Conservation (phyloP, 2,888 invertebrate genomes). For the Hydropsyche betteni region DNA sequence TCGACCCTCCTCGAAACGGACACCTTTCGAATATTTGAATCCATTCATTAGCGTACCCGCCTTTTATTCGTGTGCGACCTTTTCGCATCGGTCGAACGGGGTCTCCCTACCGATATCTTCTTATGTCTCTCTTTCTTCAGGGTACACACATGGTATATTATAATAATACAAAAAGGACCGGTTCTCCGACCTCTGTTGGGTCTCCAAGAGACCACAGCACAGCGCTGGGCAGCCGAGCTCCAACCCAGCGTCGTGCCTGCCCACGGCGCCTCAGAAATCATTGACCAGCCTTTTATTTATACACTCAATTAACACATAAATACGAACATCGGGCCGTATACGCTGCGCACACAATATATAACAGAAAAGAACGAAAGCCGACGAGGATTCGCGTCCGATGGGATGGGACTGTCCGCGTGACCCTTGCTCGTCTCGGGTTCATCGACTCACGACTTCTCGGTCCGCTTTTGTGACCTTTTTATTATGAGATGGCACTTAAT, state of each 20-base stretch:
- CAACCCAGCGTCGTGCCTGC: slow-evolving; percentile 38
- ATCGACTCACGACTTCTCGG: too few species aligned
- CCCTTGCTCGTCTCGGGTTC: slow-evolving; percentile 10
- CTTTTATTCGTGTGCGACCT: slow-evolving; percentile 37
- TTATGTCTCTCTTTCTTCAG: slow-evolving; percentile 5
- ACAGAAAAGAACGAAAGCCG: slow-evolving; percentile 4
- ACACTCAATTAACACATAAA: slow-evolving; percentile 42
- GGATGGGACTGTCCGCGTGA: not conserved
- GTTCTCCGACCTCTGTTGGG: slow-evolving; percentile 32
- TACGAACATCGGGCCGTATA: slow-evolving; percentile 28
- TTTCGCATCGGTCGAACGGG: slow-evolving; percentile 30
- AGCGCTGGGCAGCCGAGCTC: not conserved
- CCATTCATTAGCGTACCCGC: not conserved
- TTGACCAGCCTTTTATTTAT: slow-evolving; percentile 40
- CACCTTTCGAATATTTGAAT: not conserved
- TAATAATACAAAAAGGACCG: slow-evolving; percentile 36
- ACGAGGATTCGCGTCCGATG: not conserved
- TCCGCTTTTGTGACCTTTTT: too few species aligned
- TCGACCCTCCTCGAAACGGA: not conserved
- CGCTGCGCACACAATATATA: not conserved
- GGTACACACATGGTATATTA: too few species aligned
- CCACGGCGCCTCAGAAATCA: slow-evolving; percentile 41
- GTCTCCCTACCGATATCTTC: not conserved
- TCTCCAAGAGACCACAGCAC: too few species aligned
- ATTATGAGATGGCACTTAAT: too few species aligned